Conservation (phyloP, 2,797 vertebrate genomes). For the Syngnathus acus region DNA sequence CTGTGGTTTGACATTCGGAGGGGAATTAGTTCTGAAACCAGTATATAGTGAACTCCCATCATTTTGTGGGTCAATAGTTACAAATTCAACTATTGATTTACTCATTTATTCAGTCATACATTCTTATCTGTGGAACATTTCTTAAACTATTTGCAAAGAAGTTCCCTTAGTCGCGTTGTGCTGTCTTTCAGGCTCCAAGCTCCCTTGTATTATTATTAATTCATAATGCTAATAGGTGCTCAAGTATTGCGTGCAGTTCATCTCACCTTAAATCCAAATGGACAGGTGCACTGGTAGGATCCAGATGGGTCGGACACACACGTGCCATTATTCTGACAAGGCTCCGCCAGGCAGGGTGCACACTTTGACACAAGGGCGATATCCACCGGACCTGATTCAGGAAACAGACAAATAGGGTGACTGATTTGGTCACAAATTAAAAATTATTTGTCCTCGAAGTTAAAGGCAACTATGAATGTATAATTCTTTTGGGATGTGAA, state of each 20-base stretch:
- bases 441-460: too few species aligned
- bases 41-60: neutral
- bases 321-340: slow-evolving; percentile 90
- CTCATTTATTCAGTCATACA: too few species aligned
- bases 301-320: slow-evolving; percentile 79
- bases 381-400: slow-evolving; percentile 76
- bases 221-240: neutral
- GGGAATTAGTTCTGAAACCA: neutral
- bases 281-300: slow-evolving; percentile 85
- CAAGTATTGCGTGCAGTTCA: neutral
- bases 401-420: slow-evolving; percentile 10
- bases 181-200: neutral
- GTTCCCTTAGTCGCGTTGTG: too few species aligned
- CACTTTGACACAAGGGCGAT: slow-evolving; percentile 85
- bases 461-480: too few species aligned
- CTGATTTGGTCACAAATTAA: neutral
- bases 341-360: slow-evolving; percentile 83
- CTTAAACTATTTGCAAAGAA: neutral
- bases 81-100: neutral
- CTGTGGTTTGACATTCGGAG: neutral
- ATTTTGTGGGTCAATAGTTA: neutral
- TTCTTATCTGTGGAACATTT: neutral
- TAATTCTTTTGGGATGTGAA: too few species aligned
- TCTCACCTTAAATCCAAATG: slow-evolving; percentile 87
- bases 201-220: neutral